Evolutionary conservation across 2,797 vertebrate genomes (phyloP).

Genomic region (Myiothlypis chrysogaster): DNA sequence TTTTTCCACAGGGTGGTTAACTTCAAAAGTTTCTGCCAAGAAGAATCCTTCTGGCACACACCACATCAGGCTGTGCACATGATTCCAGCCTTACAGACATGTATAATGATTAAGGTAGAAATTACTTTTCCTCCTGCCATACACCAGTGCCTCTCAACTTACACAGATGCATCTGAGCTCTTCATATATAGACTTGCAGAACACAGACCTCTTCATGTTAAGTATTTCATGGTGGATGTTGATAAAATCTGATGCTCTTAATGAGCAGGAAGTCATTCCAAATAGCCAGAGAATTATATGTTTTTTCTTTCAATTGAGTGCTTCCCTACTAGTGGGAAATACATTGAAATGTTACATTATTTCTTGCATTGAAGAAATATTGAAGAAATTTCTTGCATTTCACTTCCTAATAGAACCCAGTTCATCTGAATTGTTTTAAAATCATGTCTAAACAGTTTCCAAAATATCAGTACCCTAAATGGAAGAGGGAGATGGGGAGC

Average conservation of each 20-base stretch:
- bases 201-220: neutral
- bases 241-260: neutral
- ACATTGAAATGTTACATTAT: neutral
- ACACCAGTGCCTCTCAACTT: neutral
- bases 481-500: neutral
- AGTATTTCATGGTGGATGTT: neutral
- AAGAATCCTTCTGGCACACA: neutral
- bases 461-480: neutral
- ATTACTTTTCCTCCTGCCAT: neutral
- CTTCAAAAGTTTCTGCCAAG: neutral
- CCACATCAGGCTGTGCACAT: too few species aligned
- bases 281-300: neutral
- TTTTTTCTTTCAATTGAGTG: neutral
- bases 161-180: neutral
- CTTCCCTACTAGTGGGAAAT: neutral
- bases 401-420: neutral
- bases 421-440: neutral
- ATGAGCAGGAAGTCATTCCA: neutral
- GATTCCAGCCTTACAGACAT: neutral
- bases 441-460: neutral
- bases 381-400: neutral
- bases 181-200: neutral
- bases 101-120: neutral
- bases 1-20: neutral
- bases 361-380: neutral